Conservation (phyloP, 1,140 invertebrate species). For the Diachasmimorpha longicaudata region DNA sequence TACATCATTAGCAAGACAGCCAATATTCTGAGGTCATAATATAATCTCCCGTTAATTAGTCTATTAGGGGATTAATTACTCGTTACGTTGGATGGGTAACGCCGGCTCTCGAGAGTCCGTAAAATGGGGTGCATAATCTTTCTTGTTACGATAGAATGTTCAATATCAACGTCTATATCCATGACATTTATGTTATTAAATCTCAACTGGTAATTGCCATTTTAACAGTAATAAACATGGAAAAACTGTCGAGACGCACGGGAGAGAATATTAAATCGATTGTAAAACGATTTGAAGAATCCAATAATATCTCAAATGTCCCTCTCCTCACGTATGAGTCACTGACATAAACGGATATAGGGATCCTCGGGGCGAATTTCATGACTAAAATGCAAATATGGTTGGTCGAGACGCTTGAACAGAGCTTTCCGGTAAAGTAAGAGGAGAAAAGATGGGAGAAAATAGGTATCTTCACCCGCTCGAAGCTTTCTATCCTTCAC, state of each 20-base stretch:
- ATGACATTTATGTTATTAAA: neutral
- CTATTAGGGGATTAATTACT: conserved; percentile 47
- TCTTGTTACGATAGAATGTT: conserved; percentile 6
- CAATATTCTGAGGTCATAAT: conserved; percentile 38
- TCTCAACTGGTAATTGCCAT: neutral
- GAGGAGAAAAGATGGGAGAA: conserved; percentile 22
- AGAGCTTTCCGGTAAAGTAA: conserved; percentile 10
- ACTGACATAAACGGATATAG: conserved; percentile 40
- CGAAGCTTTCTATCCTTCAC: conserved; percentile 10
- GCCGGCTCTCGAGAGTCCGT: neutral
- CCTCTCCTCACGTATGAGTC: conserved; percentile 5
- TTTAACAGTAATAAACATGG: neutral
- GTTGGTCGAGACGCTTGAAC: conserved; percentile 35
- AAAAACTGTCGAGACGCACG: neutral
- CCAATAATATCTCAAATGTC: conserved; percentile 26
- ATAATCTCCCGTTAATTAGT: conserved; percentile 50
- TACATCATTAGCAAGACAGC: conserved; percentile 36
- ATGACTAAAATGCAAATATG: conserved; percentile 50
- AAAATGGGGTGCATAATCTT: conserved; percentile 30
- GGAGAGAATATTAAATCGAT: neutral
- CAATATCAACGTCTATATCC: neutral
- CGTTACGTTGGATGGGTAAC: conserved; percentile 1
- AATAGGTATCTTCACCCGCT: conserved; percentile 23
- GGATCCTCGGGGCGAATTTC: conserved; percentile 41
- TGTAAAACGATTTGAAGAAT: conserved; percentile 13